phyloP scores from a whole-genome alignment of 2,113 vertebrate species.

The Poeciliopsis occidentalis region DNA sequence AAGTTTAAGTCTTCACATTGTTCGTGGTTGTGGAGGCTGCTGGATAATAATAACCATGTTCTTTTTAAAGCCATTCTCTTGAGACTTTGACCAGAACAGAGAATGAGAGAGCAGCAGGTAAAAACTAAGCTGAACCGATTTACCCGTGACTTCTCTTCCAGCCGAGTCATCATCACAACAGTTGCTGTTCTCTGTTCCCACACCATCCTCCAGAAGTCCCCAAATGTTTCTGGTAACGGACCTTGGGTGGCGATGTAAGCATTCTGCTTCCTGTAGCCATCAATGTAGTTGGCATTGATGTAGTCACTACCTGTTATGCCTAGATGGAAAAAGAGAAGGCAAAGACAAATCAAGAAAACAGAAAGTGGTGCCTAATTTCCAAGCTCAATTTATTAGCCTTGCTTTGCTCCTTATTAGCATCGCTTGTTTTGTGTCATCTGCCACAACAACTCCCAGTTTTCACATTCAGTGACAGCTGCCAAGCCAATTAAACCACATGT shows the following conservation, averaged over 20 bases:
- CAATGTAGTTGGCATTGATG: slow-evolving; percentile 98
- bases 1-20: neutral
- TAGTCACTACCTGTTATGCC: slow-evolving; percentile 96
- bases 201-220: slow-evolving; percentile 99
- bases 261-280: slow-evolving; percentile 97
- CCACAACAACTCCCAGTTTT: slow-evolving; percentile 26
- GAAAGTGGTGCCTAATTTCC: neutral
- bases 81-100: neutral
- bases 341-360: neutral
- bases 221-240: slow-evolving; percentile 93
- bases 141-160: slow-evolving; percentile 97
- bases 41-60: neutral
- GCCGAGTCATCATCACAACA: slow-evolving; percentile 97
- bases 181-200: slow-evolving; percentile 98
- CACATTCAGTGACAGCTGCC: slow-evolving; percentile 30
- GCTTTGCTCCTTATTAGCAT: slow-evolving; percentile 16
- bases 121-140: slow-evolving; percentile 36
- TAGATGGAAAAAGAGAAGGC: slow-evolving; percentile 49
- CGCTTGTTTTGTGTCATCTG: slow-evolving; percentile 27
- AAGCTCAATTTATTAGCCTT: neutral
- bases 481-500: slow-evolving; percentile 27
- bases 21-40: neutral
- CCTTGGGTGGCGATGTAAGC: slow-evolving; percentile 98
- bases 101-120: neutral
- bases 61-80: no score